Base-by-base conservation (phyloP, 1,140 invertebrate genomes). In the Drosophila nannoptera region DNA sequence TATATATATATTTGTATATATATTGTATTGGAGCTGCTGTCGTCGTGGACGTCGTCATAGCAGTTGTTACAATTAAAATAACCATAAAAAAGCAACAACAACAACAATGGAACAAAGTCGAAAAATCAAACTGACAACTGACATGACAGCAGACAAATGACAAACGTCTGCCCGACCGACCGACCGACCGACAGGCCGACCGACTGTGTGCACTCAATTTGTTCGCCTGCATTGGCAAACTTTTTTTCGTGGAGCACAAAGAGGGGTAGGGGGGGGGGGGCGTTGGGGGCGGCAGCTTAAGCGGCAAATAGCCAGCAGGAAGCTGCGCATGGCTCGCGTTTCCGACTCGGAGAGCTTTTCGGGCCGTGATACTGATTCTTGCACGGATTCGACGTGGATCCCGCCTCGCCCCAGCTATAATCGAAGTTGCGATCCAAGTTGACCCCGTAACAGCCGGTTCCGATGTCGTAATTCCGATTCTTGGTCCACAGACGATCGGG, bases 401-500 rank as follows among this genome's bases (percentile, higher is more conserved):
- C 96, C 50, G 92, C 91, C 7, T 91, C 91, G 11, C 93, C 94
- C 96, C 95, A 97, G 43, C 93, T 92, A 73, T 94, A 93, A 76
- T 92, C 93, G 73, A 94, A 96, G 87, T 97, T 96, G 52, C 96
- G 91, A 88, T 97, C 96, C 11, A 95, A 91, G 89, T 97, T 95
- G 0, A 94, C 93, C 33, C 95, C 96, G 11, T 92, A 91, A 82
- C 95, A 96, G 75, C 94, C 93, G 11, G 78, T 92, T 35, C 45
- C 53, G 16, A 31, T 54, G 87, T 94, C 92, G 90, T 90, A 90
- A 42, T 87, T 90, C 42, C 93, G 90, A 62, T 93, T 95, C 88
- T 96, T 96, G 1, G 94, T 90, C 94, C 94, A 96, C 60, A 95
- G 90, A 6, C 92, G 88, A 42, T 94, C 90, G 5, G n/a, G 82